A percentile compares a stretch with the other conserved stretches of the same genome.
These are phyloP conservation scores for Monomorium pharaonis DNA, from an alignment of 1,140 invertebrate genomes.

Conservation along the genomic window DNA sequence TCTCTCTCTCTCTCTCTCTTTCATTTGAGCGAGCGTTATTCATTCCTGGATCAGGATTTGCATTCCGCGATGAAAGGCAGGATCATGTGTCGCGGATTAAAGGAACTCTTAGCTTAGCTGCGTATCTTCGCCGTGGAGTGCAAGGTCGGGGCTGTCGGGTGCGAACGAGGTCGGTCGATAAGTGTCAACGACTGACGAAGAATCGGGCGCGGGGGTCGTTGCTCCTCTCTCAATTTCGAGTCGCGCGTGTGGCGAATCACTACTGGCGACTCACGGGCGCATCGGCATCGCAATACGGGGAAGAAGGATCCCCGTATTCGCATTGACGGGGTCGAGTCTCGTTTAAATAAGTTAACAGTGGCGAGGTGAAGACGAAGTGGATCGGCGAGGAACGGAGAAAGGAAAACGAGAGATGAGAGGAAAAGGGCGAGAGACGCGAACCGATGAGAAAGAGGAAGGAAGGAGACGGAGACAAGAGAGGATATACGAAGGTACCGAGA, in stretches of 20 bases:
- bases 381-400: not conserved
- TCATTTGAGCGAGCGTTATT: not conserved
- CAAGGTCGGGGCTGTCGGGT: constrained; percentile 64
- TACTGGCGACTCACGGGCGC: constrained; percentile 58
- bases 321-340: constrained; percentile 71
- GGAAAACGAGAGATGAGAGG: not conserved
- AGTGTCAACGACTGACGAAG: constrained; percentile 67
- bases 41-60: constrained; percentile 10
- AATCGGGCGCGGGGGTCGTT: constrained; percentile 70
- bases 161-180: constrained; percentile 71
- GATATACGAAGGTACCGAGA: constrained; percentile 50
- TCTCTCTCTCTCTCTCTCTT: not conserved
- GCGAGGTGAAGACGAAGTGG: constrained; percentile 53
- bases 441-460: constrained; percentile 35
- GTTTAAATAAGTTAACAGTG: constrained; percentile 75
- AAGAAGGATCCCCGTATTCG: constrained; percentile 70
- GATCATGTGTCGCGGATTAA: constrained; percentile 48
- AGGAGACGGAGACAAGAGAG: not conserved
- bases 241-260: constrained; percentile 32
- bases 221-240: constrained; percentile 59
- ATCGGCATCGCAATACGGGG: constrained; percentile 68
- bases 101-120: constrained; percentile 25
- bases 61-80: constrained; percentile 2
- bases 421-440: not conserved
- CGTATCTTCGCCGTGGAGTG: constrained; percentile 47